Evolutionary conservation across 2,113 vertebrate genomes (phyloP).

Genomic region (Octodon degus): DNA sequence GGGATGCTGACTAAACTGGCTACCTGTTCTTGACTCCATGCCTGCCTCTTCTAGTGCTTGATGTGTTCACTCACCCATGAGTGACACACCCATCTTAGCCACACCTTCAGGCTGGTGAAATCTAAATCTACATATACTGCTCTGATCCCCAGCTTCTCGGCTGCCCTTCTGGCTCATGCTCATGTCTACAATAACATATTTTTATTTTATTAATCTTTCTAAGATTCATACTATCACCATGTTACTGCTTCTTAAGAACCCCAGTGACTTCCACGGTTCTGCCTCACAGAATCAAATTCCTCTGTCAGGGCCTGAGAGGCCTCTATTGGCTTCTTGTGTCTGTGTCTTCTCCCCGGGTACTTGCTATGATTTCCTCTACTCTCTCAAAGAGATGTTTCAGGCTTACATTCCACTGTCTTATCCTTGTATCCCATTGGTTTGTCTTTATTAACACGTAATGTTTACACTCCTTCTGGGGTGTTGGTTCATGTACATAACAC

Average conservation of each 20-base stretch:
- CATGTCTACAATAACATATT: background rate
- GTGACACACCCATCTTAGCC: too few relatives aligned
- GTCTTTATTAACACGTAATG: background rate
- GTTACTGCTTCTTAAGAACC: background rate
- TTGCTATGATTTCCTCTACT: background rate
- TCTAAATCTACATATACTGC: background rate
- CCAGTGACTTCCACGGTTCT: background rate
- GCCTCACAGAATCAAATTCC: background rate
- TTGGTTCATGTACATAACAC: background rate
- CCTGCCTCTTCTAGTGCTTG: background rate
- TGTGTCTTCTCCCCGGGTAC: background rate
- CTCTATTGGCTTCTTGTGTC: background rate
- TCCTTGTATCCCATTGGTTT: background rate
- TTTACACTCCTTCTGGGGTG: background rate
- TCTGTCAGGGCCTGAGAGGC: background rate
- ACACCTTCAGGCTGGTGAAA: background rate
- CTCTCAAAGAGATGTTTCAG: background rate
- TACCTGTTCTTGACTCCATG: background rate
- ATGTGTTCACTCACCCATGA: background rate
- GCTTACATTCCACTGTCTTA: background rate
- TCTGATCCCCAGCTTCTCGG: background rate
- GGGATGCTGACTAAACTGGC: background rate
- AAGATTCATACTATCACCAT: background rate
- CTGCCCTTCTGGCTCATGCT: background rate
- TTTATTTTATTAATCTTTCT: slow-evolving; percentile 14